Conservation (phyloP, 2,113 vertebrate genomes). For the Ctenodactylus gundi region DNA sequence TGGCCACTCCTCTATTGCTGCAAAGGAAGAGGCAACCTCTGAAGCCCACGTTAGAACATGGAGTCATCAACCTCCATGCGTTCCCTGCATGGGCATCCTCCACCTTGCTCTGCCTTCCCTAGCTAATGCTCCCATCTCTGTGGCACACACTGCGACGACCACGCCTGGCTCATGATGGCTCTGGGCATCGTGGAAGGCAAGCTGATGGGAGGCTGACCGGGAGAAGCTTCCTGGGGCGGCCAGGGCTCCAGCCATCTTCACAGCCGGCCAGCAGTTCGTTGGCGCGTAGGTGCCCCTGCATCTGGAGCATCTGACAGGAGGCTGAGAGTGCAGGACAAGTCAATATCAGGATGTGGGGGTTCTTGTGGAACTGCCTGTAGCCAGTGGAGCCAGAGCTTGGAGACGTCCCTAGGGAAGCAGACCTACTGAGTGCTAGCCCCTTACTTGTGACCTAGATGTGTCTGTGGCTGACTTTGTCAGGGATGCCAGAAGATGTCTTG, state of each 20-base stretch:
- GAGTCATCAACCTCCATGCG: not conserved
- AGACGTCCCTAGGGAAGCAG: not conserved
- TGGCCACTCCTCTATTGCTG: fast-evolving
- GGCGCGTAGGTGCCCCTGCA: fast-evolving
- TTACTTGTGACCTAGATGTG: fast-evolving
- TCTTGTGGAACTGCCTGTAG: not conserved
- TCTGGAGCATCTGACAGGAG: not conserved
- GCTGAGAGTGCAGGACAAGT: fast-evolving
- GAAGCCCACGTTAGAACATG: not conserved
- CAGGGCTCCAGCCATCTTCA: not conserved
- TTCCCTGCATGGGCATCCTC: too few relatives aligned
- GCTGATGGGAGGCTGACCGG: fast-evolving
- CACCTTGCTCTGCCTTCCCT: not conserved
- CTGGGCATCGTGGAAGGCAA: fast-evolving
- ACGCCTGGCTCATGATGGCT: fast-evolving
- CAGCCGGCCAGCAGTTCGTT: not conserved
- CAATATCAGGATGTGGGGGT: too few relatives aligned
- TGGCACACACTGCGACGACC: fast-evolving
- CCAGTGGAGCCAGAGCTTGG: not conserved
- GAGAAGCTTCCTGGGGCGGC: fast-evolving
- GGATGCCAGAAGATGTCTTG: too few relatives aligned
- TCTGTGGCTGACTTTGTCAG: not conserved
- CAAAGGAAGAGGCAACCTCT: not conserved
- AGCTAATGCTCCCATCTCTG: not conserved
- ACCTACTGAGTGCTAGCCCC: fast-evolving